Evolutionary conservation across 2,113 vertebrate species (phyloP), one percentile per base, ranked within the genome.

Genomic region (Albula goreensis): DNA sequence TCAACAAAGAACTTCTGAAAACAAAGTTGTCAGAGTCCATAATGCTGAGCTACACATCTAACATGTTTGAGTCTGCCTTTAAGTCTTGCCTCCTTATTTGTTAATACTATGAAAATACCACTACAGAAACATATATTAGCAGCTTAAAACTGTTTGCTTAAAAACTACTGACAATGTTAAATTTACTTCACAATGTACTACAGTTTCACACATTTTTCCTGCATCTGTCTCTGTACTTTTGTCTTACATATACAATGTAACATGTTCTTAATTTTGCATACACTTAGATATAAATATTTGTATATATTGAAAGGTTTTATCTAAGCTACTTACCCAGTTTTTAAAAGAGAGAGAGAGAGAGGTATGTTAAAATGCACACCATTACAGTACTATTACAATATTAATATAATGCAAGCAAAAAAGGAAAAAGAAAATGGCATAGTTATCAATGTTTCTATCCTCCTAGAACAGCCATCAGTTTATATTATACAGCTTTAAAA

Each of bases 351-450:
- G 85, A 88, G 31, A 41, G 31, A 41, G 19, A 63, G 84, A 86
- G 22, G 66, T 83, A 86, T 87, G 51, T 86, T 86, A 48, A 89
- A 86, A 89, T 89, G 85, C 88, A 91, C 80, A 91, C 89, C 90
- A 85, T 51, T 85, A 90, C 90, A 89, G 81, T 86, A 84, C 83
- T 89, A 83, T 88, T 85, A 89, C 86, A 89, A 86, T 83, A 85
- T 87, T 85, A 86, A 85, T 86, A 85, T 22, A 85, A 85, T 22
- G 51, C 87, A 90, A 90, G 84, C 88, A 90, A 86, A 87, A 88
- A 49, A 17, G 80, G 86, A 86, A 82, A 4, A 78, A 22, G 51
- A 83, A 86, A 77, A 83, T 48, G 86, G 52, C 56, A 86, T 86
- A 82, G 57, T 51, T 87, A 83, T 78, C 86, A 84, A 56, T 89